phyloP scores from a whole-genome alignment of 2,797 vertebrate genomes.

The Aeoliscus strigatus region DNA sequence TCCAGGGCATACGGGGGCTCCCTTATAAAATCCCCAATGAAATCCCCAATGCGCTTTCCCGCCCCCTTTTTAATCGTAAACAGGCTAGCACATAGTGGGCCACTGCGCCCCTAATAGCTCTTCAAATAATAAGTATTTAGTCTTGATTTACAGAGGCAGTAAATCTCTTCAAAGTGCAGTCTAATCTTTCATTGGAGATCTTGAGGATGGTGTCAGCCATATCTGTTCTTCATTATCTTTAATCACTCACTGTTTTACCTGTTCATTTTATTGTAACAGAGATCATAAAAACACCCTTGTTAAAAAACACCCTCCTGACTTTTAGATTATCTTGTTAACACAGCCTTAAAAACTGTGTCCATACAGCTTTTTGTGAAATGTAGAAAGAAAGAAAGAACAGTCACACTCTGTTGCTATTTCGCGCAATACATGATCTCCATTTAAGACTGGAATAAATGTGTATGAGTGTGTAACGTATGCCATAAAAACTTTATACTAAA shows the following conservation, averaged over 20 bases:
- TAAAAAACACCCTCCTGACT: conserved; percentile 68
- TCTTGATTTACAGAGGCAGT: conserved; percentile 81
- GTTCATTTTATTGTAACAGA: conserved; percentile 78
- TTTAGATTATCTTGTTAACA: conserved; percentile 78
- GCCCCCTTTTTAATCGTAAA: conserved; percentile 70
- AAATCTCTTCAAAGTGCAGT: conserved; percentile 83
- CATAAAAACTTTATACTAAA: conserved; percentile 18
- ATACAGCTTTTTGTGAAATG: conserved; percentile 32
- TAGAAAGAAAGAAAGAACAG: conserved; percentile 30
- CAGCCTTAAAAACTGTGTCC: conserved; percentile 58
- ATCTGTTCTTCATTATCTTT: conserved; percentile 83
- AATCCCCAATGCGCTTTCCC: conserved; percentile 63
- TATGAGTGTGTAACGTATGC: too few species aligned
- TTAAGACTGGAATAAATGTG: conserved; percentile 15
- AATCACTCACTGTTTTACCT: conserved; percentile 80
- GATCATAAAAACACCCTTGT: conserved; percentile 78
- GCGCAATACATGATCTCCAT: too few species aligned
- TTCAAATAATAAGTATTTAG: conserved; percentile 84
- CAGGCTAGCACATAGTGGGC: conserved; percentile 69
- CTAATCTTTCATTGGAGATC: conserved; percentile 82
- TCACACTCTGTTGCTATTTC: conserved; percentile 11
- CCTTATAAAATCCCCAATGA: conserved; percentile 70
- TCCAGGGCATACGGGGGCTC: conserved; percentile 62
- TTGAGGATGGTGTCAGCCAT: conserved; percentile 68
- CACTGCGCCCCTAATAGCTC: conserved; percentile 77